Evolutionary conservation across 2,797 vertebrate species (phyloP), one percentile per base, ranked within the genome.

Genomic region (Discoglossus pictus): DNA sequence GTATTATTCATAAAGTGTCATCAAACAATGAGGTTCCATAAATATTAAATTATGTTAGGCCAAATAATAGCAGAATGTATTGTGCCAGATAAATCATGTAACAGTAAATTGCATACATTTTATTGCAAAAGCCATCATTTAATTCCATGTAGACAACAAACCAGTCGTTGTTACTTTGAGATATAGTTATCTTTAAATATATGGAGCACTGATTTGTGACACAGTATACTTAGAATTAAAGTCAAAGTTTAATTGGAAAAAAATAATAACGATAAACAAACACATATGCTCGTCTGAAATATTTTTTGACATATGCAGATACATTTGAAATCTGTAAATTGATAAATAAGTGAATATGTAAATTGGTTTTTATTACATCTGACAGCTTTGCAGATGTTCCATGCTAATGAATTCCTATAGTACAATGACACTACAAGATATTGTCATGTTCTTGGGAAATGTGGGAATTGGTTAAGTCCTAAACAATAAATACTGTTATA

Each of bases 1-100:
- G 55, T 43, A 72, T 76, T 78, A 67, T 78, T 75, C 38, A 67
- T 72, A 78, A 74, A 75, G 70, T 73, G 34, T 74, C 71, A 68
- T 65, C 70, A 72, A 77, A 61, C 4, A 65, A n/a, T n/a, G n/a
- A 78, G 69, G 64, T 82, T 75, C 76, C 56, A 79, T 69, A 78
- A 60, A 63, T 67, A 69, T 56, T 47, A 48, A 23, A 60, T 69
- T 64, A 80, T 80, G 21, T 16, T 34, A 36, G 39, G 71, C 61
- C 67, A 79, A 78, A 58, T 52, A 77, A 55, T 46, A 54, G 74
- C 51, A 20, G 58, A 42, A 4, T 31, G 4, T 48, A 25, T 48
- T 48, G 11, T 24, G 17, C 4, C 46, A 48, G n/a, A 48, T 25
- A 48, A 20, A 25, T 25, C 20, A 46, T 27, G 16, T 17, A 13